phyloP scores from a whole-genome alignment of 1,140 invertebrate species.

The Coptotermes formosanus region DNA sequence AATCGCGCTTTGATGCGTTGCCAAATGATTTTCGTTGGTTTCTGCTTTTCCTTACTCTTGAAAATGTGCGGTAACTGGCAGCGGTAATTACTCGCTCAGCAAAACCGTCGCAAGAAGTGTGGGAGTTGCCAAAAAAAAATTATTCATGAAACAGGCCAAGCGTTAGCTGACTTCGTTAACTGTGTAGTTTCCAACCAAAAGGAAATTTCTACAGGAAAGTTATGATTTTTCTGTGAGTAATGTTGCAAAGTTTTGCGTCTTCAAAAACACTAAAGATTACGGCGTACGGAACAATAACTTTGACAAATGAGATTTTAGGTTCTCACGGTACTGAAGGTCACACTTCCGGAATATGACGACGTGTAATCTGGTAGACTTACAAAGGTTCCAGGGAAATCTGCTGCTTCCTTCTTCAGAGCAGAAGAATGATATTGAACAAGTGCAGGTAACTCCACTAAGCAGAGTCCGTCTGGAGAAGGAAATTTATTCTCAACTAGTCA shows the following conservation, averaged over 20 bases:
- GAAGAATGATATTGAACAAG: too few species aligned
- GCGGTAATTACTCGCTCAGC: not conserved
- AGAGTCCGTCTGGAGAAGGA: too few species aligned
- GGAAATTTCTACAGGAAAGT: not conserved
- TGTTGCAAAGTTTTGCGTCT: not conserved
- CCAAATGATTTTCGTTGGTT: not conserved
- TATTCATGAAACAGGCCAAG: not conserved
- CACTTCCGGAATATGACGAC: too few species aligned
- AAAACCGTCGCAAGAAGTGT: not conserved
- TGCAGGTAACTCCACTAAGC: too few species aligned
- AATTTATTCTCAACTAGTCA: too few species aligned
- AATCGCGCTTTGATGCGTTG: not conserved
- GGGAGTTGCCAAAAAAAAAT: not conserved
- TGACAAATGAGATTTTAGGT: too few species aligned
- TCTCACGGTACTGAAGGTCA: too few species aligned
- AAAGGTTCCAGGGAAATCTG: too few species aligned
- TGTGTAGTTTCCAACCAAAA: not conserved
- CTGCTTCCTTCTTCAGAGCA: too few species aligned
- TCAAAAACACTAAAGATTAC: too few species aligned
- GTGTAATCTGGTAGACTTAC: too few species aligned
- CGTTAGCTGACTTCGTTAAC: not conserved
- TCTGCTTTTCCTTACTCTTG: not conserved
- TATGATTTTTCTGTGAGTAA: not conserved
- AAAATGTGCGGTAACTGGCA: not conserved
- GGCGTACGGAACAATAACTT: too few species aligned